A percentile compares a stretch with the other conserved stretches of the same genome.
phyloP scores from a whole-genome alignment of 1,140 invertebrate species.

The Ectropis grisescens region DNA sequence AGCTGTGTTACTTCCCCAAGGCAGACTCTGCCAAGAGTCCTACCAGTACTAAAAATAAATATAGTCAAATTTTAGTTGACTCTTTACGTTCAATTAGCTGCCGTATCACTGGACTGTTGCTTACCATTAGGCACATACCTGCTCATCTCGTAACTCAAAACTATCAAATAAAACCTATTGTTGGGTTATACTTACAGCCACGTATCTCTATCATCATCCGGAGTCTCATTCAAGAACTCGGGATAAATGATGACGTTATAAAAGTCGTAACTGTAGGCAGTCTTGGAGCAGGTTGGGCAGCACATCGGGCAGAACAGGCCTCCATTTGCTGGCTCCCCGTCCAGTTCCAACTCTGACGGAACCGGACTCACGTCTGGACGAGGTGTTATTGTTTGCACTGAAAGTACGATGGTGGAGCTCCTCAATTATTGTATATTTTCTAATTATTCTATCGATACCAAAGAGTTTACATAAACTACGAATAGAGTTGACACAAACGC shows the following conservation, averaged over 20 bases:
- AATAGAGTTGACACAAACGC: no score
- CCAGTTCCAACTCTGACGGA: conserved; percentile 38
- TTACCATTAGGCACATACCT: no score
- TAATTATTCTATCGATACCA: no score
- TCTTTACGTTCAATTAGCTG: no score
- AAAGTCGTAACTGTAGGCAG: conserved; percentile 48
- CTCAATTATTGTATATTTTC: conserved; percentile 1
- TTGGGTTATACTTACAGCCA: conserved; percentile 42
- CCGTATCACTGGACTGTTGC: no score
- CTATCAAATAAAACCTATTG: no score
- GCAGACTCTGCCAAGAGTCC: no score
- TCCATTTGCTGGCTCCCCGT: conserved; percentile 35
- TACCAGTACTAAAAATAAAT: no score
- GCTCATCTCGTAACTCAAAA: no score
- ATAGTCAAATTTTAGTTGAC: no score
- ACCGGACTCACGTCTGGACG: conserved; percentile 31
- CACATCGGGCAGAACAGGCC: conserved; percentile 54
- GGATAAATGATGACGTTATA: conserved; percentile 46
- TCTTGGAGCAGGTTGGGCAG: conserved; percentile 54
- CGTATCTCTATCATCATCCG: conserved; percentile 34
- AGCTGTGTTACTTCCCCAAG: no score
- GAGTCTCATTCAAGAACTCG: conserved; percentile 31
- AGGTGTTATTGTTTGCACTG: conserved; percentile 47
- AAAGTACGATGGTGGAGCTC: conserved; percentile 6
- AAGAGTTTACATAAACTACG: no score